Evolutionary conservation across 1,140 invertebrate genomes (phyloP), one percentile per base, ranked within the genome.

Genomic region (Drosophila kurseongensis): DNA sequence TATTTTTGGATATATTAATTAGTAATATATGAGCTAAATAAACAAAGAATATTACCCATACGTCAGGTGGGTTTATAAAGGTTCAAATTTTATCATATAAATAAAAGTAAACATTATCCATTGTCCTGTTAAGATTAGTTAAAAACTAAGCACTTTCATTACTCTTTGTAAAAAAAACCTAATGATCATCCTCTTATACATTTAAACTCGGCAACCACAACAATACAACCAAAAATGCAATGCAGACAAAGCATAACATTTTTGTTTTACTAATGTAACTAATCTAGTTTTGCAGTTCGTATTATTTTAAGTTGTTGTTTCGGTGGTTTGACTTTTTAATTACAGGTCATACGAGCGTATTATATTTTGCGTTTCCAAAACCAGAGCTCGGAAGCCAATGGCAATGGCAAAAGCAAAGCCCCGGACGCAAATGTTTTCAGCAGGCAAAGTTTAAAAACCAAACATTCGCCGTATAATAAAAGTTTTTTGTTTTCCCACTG

Each of bases 271-370:
- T 4, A 52, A 73, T 73, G 14, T 8, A 60, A 73, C 69, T 61
- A 73, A 73, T 45, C 41, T 44, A 60, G 68, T 73, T 73, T 54
- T 73, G 56, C 27, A 61, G 18, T 12, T 27, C 2, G 12, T 35
- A 61, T 61, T 61, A 27, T 52, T 54, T 47, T 60, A 73, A 61
- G 27, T 16, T 72, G 23, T 45, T 50, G 47, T 73, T 73, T 59
- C n/a, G 47, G 40, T 50, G 55, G 67, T 73, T 60, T 52, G 56
- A 73, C 56, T 73, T 73, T 73, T 41, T 73, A 73, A 73, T 73
- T 73, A 61, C 68, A 36, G 48, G 47, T 45, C 47, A 73, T 54
- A 52, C 44, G 45, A 73, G 56, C 56, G 41, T 18, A 54, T 54
- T 60, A 72, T 61, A 40, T 23, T 56, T 45, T 36, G 32, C 50